These are phyloP conservation scores for Brienomyrus longianalis DNA, from an alignment of 2,113 vertebrate species.

Conservation along the genomic window DNA sequence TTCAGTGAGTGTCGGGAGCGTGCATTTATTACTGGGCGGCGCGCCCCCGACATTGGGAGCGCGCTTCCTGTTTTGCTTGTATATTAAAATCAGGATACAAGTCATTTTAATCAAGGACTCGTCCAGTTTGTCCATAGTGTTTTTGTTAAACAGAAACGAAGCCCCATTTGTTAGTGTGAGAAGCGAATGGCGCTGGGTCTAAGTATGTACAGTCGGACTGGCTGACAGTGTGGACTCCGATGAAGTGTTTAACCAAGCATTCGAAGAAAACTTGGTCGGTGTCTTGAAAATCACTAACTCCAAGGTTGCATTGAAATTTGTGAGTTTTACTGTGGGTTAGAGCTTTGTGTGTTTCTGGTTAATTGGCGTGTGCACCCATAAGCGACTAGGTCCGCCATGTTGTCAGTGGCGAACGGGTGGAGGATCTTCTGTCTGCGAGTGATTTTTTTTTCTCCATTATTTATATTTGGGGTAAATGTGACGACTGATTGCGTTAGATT, in stretches of 20 bases:
- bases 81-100: not conserved
- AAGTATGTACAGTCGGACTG: not conserved
- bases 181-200: not conserved
- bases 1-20: constrained; percentile 14
- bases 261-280: not conserved
- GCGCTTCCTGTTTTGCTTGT: constrained; percentile 43
- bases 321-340: not conserved
- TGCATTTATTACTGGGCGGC: constrained; percentile 42
- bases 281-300: not conserved
- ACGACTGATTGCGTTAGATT: not conserved
- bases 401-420: not conserved
- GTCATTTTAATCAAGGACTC: not conserved
- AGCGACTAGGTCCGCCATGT: not conserved
- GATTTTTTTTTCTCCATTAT: not conserved
- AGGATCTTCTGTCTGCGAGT: not conserved
- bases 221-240: not conserved
- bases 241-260: not conserved
- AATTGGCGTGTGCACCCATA: not conserved
- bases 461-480: not conserved
- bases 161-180: not conserved
- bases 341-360: not conserved
- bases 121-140: not conserved
- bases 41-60: constrained; percentile 40
- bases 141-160: not conserved
- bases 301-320: not conserved